A percentile compares a stretch with the other conserved stretches of the same genome.
These are phyloP conservation scores for Aptenodytes patagonicus DNA, from an alignment of 2,113 vertebrate genomes.

Conservation along the genomic window DNA sequence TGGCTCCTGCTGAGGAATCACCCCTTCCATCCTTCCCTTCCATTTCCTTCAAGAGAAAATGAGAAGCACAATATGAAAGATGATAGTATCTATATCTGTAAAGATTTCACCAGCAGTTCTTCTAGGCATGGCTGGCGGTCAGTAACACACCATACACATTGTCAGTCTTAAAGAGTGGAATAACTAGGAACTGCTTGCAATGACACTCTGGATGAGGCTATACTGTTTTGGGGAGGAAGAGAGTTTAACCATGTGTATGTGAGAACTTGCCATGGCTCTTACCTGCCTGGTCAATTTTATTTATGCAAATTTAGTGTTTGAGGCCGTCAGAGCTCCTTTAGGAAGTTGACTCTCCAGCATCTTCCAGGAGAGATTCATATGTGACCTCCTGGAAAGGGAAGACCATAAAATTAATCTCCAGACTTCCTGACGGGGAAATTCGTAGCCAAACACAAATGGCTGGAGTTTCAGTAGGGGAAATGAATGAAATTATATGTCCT, in stretches of 20 bases:
- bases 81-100: background rate
- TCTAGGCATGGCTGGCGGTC: background rate
- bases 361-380: background rate
- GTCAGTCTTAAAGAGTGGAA: background rate
- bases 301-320: background rate
- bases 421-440: background rate
- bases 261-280: background rate
- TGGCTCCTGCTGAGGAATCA: background rate
- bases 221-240: background rate
- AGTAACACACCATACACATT: no score
- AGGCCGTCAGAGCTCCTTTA: background rate
- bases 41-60: background rate
- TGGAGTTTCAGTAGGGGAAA: background rate
- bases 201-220: background rate
- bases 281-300: background rate
- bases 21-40: background rate
- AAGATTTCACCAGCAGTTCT: background rate
- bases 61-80: background rate
- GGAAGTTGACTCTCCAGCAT: background rate
- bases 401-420: background rate
- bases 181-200: background rate
- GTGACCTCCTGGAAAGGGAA: background rate
- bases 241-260: accelerated
- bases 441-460: accelerated
- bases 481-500: background rate